Conservation (phyloP, 2,797 vertebrate species). For the Trichosurus vulpecula region DNA sequence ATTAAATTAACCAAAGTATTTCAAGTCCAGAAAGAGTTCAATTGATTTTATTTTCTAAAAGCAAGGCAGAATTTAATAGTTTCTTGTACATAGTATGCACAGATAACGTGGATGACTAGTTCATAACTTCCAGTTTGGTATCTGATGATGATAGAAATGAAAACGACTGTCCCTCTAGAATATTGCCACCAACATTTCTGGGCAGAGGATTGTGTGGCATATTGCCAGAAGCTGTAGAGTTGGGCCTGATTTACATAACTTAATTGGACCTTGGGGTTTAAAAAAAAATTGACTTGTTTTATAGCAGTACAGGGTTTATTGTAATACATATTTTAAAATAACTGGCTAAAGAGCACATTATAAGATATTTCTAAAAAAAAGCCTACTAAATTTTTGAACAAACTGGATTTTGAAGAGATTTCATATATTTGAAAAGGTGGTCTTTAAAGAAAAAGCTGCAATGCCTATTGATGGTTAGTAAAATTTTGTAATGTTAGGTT, state of each 20-base stretch:
- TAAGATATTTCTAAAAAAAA: slow-evolving; percentile 36
- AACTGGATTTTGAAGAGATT: slow-evolving; percentile 23
- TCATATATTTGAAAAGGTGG: slow-evolving; percentile 24
- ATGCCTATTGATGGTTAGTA: slow-evolving; percentile 1
- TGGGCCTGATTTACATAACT: slow-evolving; percentile 41
- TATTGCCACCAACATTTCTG: neutral
- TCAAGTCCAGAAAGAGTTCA: slow-evolving; percentile 33
- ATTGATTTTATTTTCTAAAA: neutral
- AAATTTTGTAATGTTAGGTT: slow-evolving; percentile 37
- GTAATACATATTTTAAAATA: slow-evolving; percentile 38
- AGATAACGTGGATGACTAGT: neutral
- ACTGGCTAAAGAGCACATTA: neutral
- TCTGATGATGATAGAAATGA: neutral
- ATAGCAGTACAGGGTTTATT: slow-evolving; percentile 25
- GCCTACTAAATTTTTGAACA: neutral
- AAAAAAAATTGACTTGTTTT: slow-evolving; percentile 47
- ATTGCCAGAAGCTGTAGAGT: slow-evolving; percentile 36
- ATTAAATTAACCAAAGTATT: slow-evolving; percentile 28
- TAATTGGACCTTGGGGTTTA: slow-evolving; percentile 37
- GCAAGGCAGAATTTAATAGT: slow-evolving; percentile 7
- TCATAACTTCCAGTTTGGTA: neutral
- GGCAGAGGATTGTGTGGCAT: neutral
- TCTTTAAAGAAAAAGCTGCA: slow-evolving; percentile 9
- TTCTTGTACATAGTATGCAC: neutral
- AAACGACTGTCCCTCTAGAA: neutral